Conservation (phyloP, 2,888 invertebrate genomes). For the Lottia gigantea region DNA sequence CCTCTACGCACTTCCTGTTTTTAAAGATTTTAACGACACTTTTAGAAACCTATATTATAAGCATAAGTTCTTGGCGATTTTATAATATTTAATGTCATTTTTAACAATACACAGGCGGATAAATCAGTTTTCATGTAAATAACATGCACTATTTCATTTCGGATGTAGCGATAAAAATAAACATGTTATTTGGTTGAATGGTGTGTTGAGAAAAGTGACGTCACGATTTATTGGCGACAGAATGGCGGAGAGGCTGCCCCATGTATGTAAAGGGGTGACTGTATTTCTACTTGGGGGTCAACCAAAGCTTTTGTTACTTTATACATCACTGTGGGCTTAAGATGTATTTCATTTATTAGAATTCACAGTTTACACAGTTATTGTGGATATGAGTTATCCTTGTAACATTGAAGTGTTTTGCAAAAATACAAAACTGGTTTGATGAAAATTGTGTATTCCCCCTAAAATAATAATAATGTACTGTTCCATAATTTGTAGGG, state of each 20-base stretch:
- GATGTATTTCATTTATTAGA: background rate
- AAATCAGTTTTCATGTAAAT: too few species aligned
- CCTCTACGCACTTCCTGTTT: slow-evolving; percentile 6
- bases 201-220: slow-evolving; percentile 52
- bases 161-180: slow-evolving; percentile 23
- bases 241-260: slow-evolving; percentile 42
- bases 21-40: too few species aligned
- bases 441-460: background rate
- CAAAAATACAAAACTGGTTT: background rate
- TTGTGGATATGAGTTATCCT: background rate
- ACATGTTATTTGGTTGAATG: slow-evolving; percentile 53
- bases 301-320: slow-evolving; percentile 5
- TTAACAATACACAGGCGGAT: too few species aligned
- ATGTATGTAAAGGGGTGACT: slow-evolving; percentile 23
- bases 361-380: background rate
- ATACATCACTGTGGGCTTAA: background rate
- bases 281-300: slow-evolving; percentile 17
- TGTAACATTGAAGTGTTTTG: background rate
- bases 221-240: slow-evolving; percentile 59
- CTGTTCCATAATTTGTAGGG: slow-evolving; percentile 20
- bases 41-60: too few species aligned
- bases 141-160: slow-evolving; percentile 19
- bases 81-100: too few species aligned
- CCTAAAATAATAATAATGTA: slow-evolving; percentile 13
- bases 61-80: too few species aligned